Evolutionary conservation across 2,797 vertebrate genomes (phyloP).

Genomic region (Sebastes oblongus): DNA sequence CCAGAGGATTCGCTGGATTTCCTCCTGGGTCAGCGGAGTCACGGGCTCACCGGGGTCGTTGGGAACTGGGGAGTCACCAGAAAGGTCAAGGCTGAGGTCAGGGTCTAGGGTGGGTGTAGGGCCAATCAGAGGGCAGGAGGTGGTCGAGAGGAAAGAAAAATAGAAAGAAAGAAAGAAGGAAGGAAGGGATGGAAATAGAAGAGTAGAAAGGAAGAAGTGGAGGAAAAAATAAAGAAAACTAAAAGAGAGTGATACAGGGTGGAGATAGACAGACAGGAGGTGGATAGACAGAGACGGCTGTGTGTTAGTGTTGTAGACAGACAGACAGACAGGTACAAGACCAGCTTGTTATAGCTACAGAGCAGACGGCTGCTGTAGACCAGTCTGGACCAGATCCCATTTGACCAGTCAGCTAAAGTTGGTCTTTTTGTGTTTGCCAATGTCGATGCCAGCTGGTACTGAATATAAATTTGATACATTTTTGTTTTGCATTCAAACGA

Average conservation of each 20-base stretch:
- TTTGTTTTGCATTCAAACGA: too few relatives aligned
- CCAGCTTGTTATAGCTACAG: constrained; percentile 47
- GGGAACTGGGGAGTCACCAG: constrained; percentile 88
- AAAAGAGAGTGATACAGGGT: constrained; percentile 19
- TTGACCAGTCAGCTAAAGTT: constrained; percentile 3
- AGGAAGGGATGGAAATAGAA: background rate
- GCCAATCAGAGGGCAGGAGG: constrained; percentile 29
- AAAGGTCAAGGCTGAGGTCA: constrained; percentile 83
- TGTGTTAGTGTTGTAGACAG: constrained; percentile 36
- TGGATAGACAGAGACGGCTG: constrained; percentile 5
- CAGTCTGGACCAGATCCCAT: constrained; percentile 29
- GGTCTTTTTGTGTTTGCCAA: background rate
- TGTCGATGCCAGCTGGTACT: background rate
- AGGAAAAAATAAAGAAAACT: constrained; percentile 20
- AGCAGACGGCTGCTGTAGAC: constrained; percentile 46
- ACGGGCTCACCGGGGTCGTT: constrained; percentile 61
- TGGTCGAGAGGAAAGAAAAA: background rate
- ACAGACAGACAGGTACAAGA: constrained; percentile 24
- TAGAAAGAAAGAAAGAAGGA: background rate
- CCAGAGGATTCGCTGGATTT: constrained; percentile 71
- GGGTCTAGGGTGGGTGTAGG: constrained; percentile 51
- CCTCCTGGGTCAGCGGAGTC: constrained; percentile 53
- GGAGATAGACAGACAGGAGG: background rate
- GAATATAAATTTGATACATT: background rate
- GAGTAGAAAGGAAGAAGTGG: background rate